Evolutionary conservation across 2,113 vertebrate genomes (phyloP).

Genomic region (Saimiri boliviensis): DNA sequence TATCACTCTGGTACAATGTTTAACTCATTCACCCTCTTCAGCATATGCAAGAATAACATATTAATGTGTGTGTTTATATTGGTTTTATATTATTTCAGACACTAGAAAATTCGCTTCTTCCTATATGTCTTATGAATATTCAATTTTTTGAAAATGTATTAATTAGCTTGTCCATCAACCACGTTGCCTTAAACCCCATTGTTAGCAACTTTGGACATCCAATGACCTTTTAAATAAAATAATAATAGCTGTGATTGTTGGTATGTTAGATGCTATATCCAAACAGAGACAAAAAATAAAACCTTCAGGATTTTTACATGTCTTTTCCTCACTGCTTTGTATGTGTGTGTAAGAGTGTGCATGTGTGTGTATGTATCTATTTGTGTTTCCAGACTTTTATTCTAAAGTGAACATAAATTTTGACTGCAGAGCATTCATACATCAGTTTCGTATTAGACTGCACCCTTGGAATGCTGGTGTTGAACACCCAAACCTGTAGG

Average conservation of each 20-base stretch:
- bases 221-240: background rate
- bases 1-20: background rate
- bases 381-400: background rate
- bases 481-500: background rate
- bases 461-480: background rate
- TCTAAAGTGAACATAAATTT: background rate
- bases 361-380: background rate
- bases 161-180: constrained; percentile 12
- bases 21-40: background rate
- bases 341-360: background rate
- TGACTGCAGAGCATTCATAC: background rate
- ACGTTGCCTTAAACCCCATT: background rate
- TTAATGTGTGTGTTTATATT: background rate
- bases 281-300: constrained; percentile 10
- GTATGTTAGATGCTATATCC: background rate
- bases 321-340: background rate
- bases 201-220: background rate
- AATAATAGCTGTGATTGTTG: background rate
- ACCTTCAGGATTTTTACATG: background rate
- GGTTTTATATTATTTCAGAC: background rate
- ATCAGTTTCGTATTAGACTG: background rate
- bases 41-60: background rate
- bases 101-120: background rate
- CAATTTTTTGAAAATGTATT: background rate
- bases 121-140: background rate